phyloP scores from a whole-genome alignment of 2,797 vertebrate genomes.

The Huso huso region DNA sequence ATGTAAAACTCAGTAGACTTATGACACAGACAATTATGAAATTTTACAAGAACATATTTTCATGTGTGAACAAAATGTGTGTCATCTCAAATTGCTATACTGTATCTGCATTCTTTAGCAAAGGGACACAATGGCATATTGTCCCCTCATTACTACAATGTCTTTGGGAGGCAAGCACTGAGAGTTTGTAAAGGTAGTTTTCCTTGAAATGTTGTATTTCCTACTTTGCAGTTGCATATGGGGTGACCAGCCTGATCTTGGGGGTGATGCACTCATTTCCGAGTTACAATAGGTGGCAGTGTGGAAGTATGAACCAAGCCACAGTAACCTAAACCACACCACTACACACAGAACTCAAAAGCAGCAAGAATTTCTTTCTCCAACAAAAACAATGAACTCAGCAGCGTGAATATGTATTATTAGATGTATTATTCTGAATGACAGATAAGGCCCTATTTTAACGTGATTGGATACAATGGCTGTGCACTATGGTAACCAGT shows the following conservation, averaged over 20 bases:
- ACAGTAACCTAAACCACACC: neutral
- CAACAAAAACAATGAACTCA: slow-evolving; percentile 12
- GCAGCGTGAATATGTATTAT: slow-evolving; percentile 17
- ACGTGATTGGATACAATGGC: slow-evolving; percentile 33
- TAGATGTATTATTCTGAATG: slow-evolving; percentile 28
- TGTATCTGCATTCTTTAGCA: neutral
- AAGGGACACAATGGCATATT: too few relatives aligned
- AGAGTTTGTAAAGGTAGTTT: too few relatives aligned
- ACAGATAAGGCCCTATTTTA: slow-evolving; percentile 49
- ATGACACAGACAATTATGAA: too few relatives aligned
- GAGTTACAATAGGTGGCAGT: slow-evolving; percentile 42
- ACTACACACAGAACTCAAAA: neutral
- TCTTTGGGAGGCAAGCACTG: neutral
- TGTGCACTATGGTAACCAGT: slow-evolving; percentile 19
- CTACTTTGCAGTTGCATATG: too few relatives aligned
- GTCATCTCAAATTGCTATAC: neutral
- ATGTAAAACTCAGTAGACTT: too few relatives aligned
- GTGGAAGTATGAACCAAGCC: slow-evolving; percentile 13
- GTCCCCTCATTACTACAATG: slow-evolving; percentile 5
- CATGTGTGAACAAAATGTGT: too few relatives aligned
- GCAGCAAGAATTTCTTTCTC: neutral
- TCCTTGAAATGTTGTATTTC: too few relatives aligned
- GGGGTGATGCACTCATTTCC: neutral
- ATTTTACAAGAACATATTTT: too few relatives aligned
- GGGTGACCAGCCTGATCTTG: too few relatives aligned